Evolutionary conservation across 2,797 vertebrate genomes (phyloP).

Genomic region (Schizopygopsis pylzovi): DNA sequence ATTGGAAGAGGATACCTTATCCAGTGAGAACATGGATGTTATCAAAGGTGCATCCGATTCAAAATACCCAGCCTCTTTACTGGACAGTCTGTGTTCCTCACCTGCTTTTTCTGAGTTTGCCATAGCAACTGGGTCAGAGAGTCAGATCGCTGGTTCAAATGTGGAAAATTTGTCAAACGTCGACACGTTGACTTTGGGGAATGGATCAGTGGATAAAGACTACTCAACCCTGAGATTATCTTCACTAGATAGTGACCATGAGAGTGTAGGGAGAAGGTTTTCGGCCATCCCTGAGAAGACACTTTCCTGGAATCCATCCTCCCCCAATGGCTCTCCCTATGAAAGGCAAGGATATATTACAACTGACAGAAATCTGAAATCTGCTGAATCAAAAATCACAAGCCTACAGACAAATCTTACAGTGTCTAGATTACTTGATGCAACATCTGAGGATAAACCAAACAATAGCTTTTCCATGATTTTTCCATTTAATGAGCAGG

Average conservation of each 20-base stretch:
- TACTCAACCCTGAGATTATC: constrained; percentile 91
- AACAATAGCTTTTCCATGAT: constrained; percentile 90
- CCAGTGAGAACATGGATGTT: constrained; percentile 84
- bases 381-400: constrained; percentile 80
- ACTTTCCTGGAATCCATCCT: constrained; percentile 94
- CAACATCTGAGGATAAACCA: constrained; percentile 88
- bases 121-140: constrained; percentile 82
- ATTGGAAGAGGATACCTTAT: constrained; percentile 92
- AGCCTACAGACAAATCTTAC: constrained; percentile 83
- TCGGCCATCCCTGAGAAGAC: constrained; percentile 94
- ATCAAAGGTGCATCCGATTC: constrained; percentile 92
- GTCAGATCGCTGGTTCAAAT: constrained; percentile 24
- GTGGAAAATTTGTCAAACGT: constrained; percentile 83
- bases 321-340: constrained; percentile 84
- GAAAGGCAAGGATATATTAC: constrained; percentile 68
- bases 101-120: constrained; percentile 83
- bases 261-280: constrained; percentile 92
- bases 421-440: constrained; percentile 90
- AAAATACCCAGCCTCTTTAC: constrained; percentile 79
- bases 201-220: constrained; percentile 88
- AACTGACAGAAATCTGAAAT: constrained; percentile 85
- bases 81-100: constrained; percentile 90
- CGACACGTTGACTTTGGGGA: constrained; percentile 81
- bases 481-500: constrained; percentile 91
- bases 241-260: constrained; percentile 88